These are phyloP conservation scores for Atrina japonica DNA, from an alignment of 2,888 invertebrate genomes.

Conservation along the genomic window DNA sequence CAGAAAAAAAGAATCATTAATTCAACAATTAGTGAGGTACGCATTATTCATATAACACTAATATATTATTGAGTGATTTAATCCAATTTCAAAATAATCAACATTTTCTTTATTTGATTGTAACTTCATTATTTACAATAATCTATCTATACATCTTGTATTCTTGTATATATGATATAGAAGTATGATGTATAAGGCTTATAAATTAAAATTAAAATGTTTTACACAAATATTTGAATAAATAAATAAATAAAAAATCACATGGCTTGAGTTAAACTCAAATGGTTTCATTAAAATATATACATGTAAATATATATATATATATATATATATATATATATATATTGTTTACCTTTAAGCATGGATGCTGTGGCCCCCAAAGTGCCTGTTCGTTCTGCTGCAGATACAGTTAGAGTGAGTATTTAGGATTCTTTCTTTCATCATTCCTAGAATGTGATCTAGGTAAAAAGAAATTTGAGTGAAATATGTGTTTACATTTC, in stretches of 20 bases:
- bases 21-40: conserved; percentile 77
- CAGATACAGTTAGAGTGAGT: conserved; percentile 67
- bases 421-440: neutral
- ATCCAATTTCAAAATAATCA: neutral
- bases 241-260: too few relatives aligned
- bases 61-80: neutral
- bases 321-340: neutral
- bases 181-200: too few relatives aligned
- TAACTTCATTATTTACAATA: neutral
- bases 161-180: too few relatives aligned
- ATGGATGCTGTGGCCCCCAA: conserved; percentile 67
- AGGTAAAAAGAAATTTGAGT: neutral
- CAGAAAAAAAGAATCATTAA: conserved; percentile 77
- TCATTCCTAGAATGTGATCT: too few relatives aligned
- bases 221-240: too few relatives aligned
- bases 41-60: too few relatives aligned
- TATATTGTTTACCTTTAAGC: conserved; percentile 48
- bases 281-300: too few relatives aligned
- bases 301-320: neutral
- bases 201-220: too few relatives aligned
- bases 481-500: neutral
- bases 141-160: too few relatives aligned
- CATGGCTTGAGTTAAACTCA: too few relatives aligned
- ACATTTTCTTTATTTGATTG: neutral
- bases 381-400: conserved; percentile 56